A percentile compares a stretch with the other conserved stretches of the same genome.
phyloP scores from a whole-genome alignment of 2,113 vertebrate species.

The Colius striatus region DNA sequence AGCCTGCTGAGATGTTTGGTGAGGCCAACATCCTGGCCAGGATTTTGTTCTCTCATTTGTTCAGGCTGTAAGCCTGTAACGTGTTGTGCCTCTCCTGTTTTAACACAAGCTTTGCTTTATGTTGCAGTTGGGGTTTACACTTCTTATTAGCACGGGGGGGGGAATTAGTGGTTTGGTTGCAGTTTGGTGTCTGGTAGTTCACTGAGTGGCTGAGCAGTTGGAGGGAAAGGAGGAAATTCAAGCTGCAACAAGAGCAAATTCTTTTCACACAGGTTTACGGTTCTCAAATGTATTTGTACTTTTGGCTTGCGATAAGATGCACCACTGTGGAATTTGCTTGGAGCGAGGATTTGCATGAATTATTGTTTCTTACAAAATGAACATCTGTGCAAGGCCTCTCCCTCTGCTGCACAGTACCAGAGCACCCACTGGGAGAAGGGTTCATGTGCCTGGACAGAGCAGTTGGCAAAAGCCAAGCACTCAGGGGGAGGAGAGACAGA shows the following conservation, averaged over 20 bases:
- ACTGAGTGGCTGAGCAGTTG: neutral
- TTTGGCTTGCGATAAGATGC: slow-evolving; percentile 49
- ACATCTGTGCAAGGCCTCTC: neutral
- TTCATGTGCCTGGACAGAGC: neutral
- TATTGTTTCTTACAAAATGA: neutral
- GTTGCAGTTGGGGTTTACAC: neutral
- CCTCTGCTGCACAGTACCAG: rapidly evolving
- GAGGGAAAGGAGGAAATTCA: slow-evolving; percentile 29
- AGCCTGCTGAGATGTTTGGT: neutral
- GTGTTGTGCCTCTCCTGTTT: rapidly evolving
- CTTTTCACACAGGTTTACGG: neutral
- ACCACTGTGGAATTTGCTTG: slow-evolving; percentile 50
- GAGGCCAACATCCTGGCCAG: rapidly evolving
- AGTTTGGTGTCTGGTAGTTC: neutral
- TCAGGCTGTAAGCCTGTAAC: rapidly evolving
- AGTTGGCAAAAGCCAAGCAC: neutral
- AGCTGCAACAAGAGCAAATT: slow-evolving; percentile 53
- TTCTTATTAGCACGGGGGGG: neutral
- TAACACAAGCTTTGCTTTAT: neutral
- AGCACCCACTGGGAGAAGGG: neutral
- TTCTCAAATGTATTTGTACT: neutral
- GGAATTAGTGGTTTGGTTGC: neutral
- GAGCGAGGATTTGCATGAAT: slow-evolving; percentile 64
- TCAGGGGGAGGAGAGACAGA: neutral
- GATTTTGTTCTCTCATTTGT: neutral